Evolutionary conservation across 2,113 vertebrate genomes (phyloP).

Genomic region (Grallaria varia): DNA sequence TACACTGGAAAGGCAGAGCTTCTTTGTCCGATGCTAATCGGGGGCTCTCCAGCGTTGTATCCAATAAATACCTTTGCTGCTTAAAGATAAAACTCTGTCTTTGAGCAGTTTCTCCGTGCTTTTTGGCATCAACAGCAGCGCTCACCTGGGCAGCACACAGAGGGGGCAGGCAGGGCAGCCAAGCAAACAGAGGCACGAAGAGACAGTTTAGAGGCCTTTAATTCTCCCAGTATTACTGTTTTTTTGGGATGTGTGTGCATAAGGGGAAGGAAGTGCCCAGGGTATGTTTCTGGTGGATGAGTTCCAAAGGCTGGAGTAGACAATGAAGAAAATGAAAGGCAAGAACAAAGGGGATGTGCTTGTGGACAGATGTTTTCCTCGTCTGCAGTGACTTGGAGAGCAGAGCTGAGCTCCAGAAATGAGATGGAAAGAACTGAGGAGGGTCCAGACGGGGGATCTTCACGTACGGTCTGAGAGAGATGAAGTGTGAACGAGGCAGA

Average conservation of each 20-base stretch:
- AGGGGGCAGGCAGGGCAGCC: background rate
- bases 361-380: fast-evolving
- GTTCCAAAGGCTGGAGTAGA: background rate
- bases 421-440: background rate
- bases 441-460: background rate
- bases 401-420: background rate
- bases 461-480: fast-evolving
- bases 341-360: background rate
- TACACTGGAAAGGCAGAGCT: too few relatives aligned
- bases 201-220: background rate
- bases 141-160: background rate
- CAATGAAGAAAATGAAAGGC: background rate
- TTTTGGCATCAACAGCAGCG: too few relatives aligned
- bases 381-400: fast-evolving
- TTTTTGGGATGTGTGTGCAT: background rate
- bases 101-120: too few relatives aligned
- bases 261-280: background rate
- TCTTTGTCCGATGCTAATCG: too few relatives aligned
- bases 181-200: background rate
- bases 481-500: background rate
- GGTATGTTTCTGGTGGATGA: background rate
- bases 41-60: too few relatives aligned
- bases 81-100: too few relatives aligned
- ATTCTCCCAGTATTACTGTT: fast-evolving
- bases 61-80: too few relatives aligned